Evolutionary conservation across 2,797 vertebrate species (phyloP), one percentile per base, ranked within the genome.

Genomic region (Pantherophis alleghaniensis): DNA sequence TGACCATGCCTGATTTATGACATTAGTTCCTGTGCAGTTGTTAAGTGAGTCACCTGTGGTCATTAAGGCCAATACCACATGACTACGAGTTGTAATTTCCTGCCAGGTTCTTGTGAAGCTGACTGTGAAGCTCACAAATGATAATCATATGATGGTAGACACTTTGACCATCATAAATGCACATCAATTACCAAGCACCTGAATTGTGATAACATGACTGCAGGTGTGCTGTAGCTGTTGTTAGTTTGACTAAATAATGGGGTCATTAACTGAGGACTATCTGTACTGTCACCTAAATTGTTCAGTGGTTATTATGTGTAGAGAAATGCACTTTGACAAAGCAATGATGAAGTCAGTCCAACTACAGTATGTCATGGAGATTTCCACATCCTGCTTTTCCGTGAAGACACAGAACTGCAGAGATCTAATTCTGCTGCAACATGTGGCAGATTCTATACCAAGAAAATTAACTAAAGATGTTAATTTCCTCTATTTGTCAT

Each of bases 401-500:
- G 3, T 10, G 92, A 89, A 96, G 42, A 16, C 63, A 14, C 28
- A 86, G 55, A 90, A 93, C 7, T 56, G 18, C 69, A 37, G 5
- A 94, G 86, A 91, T 7, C 37, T 86, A 57, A 57, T 96, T 92
- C 26, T 51, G 86, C 26, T 87, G 88, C 61, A 91, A 55, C n/a
- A 92, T 92, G 74, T 91, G 3, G 91, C 92, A 92, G 66, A 12
- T 91, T 92, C 83, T 94, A 79, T 0, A 0, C 87, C 86, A 94
- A 88, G 51, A 95, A 92, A 96, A 95, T 94, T 96, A 96, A 96
- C 96, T 96, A 96, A 94, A 57, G 60, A 37, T 0, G 42, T 96
- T 96, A 96, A 96, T 97, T 96, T 96, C 92, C 74, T 95, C 47
- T 92, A 94, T 95, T 95, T 95, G 86, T 93, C 69, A 83, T 94